These are phyloP conservation scores for Camelus dromedarius DNA, from an alignment of 2,113 vertebrate genomes.

Conservation along the genomic window DNA sequence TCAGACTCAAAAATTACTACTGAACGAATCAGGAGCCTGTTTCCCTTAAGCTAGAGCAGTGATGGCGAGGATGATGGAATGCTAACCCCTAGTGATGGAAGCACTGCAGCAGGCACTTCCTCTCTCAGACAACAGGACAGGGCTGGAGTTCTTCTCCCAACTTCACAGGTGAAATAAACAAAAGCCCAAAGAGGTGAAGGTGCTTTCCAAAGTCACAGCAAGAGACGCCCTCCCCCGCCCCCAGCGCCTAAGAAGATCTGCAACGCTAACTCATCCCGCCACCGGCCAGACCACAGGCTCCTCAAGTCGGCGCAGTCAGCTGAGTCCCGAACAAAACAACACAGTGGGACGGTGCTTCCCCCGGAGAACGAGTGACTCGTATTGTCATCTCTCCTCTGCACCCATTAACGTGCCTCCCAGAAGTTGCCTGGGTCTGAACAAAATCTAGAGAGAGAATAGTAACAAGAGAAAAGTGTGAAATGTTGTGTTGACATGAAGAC, in stretches of 20 bases:
- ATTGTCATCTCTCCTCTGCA: neutral
- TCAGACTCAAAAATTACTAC: constrained; percentile 61
- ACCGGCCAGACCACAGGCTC: neutral
- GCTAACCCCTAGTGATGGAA: neutral
- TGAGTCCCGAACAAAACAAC: neutral
- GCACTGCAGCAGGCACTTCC: neutral
- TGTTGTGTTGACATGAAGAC: neutral
- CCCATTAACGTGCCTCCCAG: neutral
- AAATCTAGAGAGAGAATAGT: neutral
- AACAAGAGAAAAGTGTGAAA: neutral
- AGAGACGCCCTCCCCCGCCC: neutral
- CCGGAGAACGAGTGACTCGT: neutral
- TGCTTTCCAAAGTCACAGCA: fast-evolving
- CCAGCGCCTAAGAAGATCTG: neutral
- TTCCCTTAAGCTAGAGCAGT: neutral
- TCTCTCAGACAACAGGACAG: neutral
- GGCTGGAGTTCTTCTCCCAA: neutral
- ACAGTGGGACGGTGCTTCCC: neutral
- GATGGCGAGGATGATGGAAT: neutral
- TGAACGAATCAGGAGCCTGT: neutral
- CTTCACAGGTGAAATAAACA: neutral
- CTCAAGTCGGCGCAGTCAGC: neutral
- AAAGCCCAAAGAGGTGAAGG: neutral
- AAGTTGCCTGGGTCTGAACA: neutral
- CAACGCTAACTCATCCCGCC: neutral